Evolutionary conservation across 37 sponge, comb jelly and placozoan species (phyloP).

Genomic region (Beroe ovata): DNA sequence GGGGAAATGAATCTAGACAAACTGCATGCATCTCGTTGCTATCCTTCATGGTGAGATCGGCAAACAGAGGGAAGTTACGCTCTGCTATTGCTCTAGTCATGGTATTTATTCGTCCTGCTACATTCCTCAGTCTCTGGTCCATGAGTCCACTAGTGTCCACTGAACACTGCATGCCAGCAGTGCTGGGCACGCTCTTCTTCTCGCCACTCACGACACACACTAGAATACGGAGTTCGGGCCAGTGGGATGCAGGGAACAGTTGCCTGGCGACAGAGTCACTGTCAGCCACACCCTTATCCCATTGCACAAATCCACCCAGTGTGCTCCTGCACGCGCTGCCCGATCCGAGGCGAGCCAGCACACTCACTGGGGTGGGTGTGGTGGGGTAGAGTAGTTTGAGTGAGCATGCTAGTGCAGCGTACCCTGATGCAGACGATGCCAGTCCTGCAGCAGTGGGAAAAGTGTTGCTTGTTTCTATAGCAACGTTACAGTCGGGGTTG

Average conservation of each 20-base stretch:
- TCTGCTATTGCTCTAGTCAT: conserved; percentile 83
- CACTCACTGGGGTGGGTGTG: not conserved
- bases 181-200: conserved; percentile 87
- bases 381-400: conserved; percentile 46
- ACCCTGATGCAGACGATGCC: conserved; percentile 98
- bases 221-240: conserved; percentile 93
- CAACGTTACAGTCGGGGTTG: not conserved
- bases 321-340: conserved; percentile 99
- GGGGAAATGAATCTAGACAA: conserved; percentile 95
- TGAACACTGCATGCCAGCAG: conserved; percentile 83
- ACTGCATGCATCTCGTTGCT: conserved; percentile 99
- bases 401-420: conserved; percentile 70
- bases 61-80: conserved; percentile 82
- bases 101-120: conserved; percentile 78
- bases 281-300: conserved; percentile 80
- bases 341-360: conserved; percentile 80
- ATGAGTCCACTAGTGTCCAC: conserved; percentile 88
- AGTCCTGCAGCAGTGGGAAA: conserved; percentile 99
- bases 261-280: conserved; percentile 88
- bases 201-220: conserved; percentile 91
- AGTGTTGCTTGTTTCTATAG: not conserved
- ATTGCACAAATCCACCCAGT: conserved; percentile 92
- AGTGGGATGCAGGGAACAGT: conserved; percentile 80
- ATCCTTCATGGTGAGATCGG: conserved; percentile 78
- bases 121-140: conserved; percentile 66